A percentile compares a stretch with the other conserved stretches of the same genome.
These are phyloP conservation scores for Muricea muricata DNA, from an alignment of 92 coral and sea anemone species.

Conservation along the genomic window DNA sequence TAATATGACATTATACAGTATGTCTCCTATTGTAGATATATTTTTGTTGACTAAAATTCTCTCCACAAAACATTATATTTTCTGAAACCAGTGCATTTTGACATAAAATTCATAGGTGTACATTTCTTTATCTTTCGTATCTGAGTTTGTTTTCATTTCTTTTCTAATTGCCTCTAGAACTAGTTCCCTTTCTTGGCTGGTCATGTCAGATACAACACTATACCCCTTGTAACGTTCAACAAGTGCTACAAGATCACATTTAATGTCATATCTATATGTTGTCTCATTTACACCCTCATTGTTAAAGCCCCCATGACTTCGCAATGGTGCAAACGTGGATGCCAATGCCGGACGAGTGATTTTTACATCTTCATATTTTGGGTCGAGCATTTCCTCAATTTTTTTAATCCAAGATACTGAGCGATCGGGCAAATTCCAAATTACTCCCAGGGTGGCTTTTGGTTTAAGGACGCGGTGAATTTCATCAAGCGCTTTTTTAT, in stretches of 20 bases:
- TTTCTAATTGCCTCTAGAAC: slow-evolving; percentile 62
- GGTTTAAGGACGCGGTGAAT: slow-evolving; percentile 87
- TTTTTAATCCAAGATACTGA: slow-evolving; percentile 79
- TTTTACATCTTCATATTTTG: not conserved
- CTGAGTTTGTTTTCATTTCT: slow-evolving; percentile 71
- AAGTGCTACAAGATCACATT: not conserved
- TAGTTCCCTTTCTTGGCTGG: slow-evolving; percentile 55
- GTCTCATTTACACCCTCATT: not conserved
- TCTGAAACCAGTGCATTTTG: not conserved
- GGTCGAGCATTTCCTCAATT: slow-evolving; percentile 67
- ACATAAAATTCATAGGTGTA: slow-evolving; percentile 66
- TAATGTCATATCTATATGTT: not conserved
- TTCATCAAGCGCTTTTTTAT: slow-evolving; percentile 71
- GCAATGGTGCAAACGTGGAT: not conserved
- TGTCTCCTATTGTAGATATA: not conserved
- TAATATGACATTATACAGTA: no score
- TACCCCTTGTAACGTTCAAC: slow-evolving; percentile 45
- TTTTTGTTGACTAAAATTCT: not conserved
- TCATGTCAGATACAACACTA: slow-evolving; percentile 71
- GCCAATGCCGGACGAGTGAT: not conserved
- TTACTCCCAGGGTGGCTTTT: slow-evolving; percentile 79
- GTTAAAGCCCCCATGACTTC: slow-evolving; percentile 16
- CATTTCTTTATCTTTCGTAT: slow-evolving; percentile 64
- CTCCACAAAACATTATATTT: not conserved
- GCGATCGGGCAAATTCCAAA: slow-evolving; percentile 82